Evolutionary conservation across 2,113 vertebrate genomes (phyloP).

Genomic region (Panthera uncia): DNA sequence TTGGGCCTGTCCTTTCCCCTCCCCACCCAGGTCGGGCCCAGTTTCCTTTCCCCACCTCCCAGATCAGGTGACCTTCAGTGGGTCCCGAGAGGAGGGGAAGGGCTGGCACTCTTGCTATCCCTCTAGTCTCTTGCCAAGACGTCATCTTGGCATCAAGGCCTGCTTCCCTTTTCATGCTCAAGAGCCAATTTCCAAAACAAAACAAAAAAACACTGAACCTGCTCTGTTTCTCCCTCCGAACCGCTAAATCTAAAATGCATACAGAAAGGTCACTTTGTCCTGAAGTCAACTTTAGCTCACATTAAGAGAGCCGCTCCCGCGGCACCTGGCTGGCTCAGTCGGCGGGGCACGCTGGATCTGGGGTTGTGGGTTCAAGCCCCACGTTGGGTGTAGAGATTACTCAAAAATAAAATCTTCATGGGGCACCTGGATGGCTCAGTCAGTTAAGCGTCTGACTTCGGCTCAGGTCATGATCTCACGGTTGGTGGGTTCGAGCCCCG

Average conservation of each 20-base stretch:
- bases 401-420: background rate
- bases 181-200: constrained; percentile 18
- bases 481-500: too few relatives aligned
- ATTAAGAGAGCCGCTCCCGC: background rate
- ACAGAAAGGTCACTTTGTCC: background rate
- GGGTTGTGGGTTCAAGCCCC: background rate
- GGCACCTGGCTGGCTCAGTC: background rate
- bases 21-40: background rate
- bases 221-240: background rate
- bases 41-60: background rate
- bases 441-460: too few relatives aligned
- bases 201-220: constrained; percentile 1
- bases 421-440: too few relatives aligned
- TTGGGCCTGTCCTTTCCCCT: background rate
- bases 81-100: background rate
- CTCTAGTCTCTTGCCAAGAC: constrained; percentile 11
- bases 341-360: background rate
- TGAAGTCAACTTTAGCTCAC: background rate
- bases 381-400: background rate
- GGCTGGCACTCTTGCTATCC: background rate
- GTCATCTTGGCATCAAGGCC: background rate
- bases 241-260: background rate
- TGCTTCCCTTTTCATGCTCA: background rate
- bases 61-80: background rate
- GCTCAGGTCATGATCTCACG: too few relatives aligned